Percentiles rank a stretch among this genome's conserved stretches.
phyloP scores from a whole-genome alignment of 2,113 vertebrate species.

The Forbesichthys agassizii region DNA sequence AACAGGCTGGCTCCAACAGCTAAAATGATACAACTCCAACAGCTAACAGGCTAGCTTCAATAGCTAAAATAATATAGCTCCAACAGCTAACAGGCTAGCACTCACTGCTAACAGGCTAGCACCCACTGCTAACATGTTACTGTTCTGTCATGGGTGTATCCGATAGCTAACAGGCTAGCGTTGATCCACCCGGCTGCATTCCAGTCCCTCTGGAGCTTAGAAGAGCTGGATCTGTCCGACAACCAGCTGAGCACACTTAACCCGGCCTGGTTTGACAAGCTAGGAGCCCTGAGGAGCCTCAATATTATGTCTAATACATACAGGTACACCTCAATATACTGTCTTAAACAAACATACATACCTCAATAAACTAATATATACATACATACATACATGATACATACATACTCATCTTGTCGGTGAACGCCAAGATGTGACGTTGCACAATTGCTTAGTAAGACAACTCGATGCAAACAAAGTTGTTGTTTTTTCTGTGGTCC shows the following conservation, averaged over 20 bases:
- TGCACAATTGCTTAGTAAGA: no score
- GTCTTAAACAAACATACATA: not conserved
- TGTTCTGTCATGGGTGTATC: not conserved
- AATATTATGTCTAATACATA: slow-evolving; percentile 63
- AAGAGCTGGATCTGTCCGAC: slow-evolving; percentile 54
- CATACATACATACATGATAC: slow-evolving; percentile 15
- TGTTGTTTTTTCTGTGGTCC: no score
- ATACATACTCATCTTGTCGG: no score
- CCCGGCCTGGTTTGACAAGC: slow-evolving; percentile 41
- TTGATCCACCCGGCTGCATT: slow-evolving; percentile 42
- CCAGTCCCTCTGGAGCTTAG: slow-evolving; percentile 45
- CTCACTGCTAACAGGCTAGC: no score
- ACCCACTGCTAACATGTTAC: no score
- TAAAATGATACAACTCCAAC: no score
- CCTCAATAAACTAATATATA: not conserved
- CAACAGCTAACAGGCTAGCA: no score
- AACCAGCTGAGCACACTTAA: slow-evolving; percentile 51
- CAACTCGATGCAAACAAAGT: no score
- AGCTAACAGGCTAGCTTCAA: no score
- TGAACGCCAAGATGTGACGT: no score
- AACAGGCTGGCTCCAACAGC: no score
- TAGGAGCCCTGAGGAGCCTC: slow-evolving; percentile 44
- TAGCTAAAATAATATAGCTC: no score
- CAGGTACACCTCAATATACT: not conserved
- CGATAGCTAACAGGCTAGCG: slow-evolving; percentile 48